Evolutionary conservation across 2,888 invertebrate genomes (phyloP), one percentile per base, ranked within the genome.

Genomic region (Pseudolycoriella hygida): DNA sequence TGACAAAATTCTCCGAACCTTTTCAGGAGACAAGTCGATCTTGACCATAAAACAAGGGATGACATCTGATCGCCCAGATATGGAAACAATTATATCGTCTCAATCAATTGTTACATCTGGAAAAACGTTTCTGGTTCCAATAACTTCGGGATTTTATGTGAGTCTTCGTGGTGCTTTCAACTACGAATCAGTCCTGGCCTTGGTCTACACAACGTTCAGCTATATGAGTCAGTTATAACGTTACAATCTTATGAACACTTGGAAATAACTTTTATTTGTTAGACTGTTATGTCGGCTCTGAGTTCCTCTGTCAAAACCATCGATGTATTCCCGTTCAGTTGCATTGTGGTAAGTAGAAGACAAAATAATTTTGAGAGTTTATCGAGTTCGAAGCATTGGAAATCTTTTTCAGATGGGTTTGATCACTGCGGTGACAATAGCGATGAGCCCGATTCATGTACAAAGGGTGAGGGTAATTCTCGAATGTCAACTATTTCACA

Each of bases 351-450:
- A 25, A n/a, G n/a, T n/a, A n/a, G n/a, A n/a, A n/a, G n/a, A n/a
- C n/a, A n/a, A n/a, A n/a, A n/a, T n/a, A n/a, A 25, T 25, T 25
- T 8, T 25, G 8, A 25, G 25, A 4, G 8, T 25, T 25, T 25
- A 6, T 25, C 25, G 25, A 25, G 4, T 8, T 25, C 8, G 25
- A 8, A 25, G 25, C 5, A 25, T 25, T 25, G 4, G 25, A 6
- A 8, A 25, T 25, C 5, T 25, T 25, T 25, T 8, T 6, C 25
- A 25, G 25, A 84, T 59, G 79, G 80, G 6, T 78, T 80, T 52
- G 80, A 83, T 61, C 80, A 83, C 45, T 83, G 83, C 53, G 82
- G 81, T 1, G 81, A 81, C 57, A 71, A 71, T 49, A 77, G 76
- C 51, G 81, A 81, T 58, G 81, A 81, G 58, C 72, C 73, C 1